phyloP scores from a whole-genome alignment of 2,888 invertebrate species.

The Diogma glabrata region DNA sequence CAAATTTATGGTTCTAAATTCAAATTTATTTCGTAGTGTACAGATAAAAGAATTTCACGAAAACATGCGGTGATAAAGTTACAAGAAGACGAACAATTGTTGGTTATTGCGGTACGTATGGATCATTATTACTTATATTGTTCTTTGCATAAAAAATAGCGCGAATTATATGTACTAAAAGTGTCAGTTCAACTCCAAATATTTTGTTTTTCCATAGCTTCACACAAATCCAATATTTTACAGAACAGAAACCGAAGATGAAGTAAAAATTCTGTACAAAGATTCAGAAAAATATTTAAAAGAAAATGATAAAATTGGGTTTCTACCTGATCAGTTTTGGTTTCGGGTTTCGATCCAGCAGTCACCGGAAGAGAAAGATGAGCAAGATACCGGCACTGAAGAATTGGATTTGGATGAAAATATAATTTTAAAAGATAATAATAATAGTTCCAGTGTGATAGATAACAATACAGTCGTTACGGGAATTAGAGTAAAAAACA shows the following conservation, averaged over 20 bases:
- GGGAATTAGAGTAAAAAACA: background rate
- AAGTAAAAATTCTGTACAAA: background rate
- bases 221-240: slow-evolving; percentile 7
- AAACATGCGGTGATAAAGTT: background rate
- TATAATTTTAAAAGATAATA: background rate
- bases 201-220: background rate
- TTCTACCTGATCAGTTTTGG: slow-evolving; percentile 2
- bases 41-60: slow-evolving; percentile 6
- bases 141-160: slow-evolving; percentile 1
- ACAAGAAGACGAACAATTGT: background rate
- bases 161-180: background rate
- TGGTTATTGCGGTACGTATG: background rate
- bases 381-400: background rate
- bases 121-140: background rate
- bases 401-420: slow-evolving; percentile 3
- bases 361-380: background rate
- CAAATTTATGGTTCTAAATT: no score
- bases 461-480: no score
- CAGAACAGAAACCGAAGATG: background rate
- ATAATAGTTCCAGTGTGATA: no score
- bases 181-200: no score
- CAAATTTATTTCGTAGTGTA: background rate
- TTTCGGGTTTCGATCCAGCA: slow-evolving; percentile 2
- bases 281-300: background rate
- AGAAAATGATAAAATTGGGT: background rate